Evolutionary conservation across 2,797 vertebrate genomes (phyloP), one percentile per base, ranked within the genome.

Genomic region (Macropus fuliginosus): DNA sequence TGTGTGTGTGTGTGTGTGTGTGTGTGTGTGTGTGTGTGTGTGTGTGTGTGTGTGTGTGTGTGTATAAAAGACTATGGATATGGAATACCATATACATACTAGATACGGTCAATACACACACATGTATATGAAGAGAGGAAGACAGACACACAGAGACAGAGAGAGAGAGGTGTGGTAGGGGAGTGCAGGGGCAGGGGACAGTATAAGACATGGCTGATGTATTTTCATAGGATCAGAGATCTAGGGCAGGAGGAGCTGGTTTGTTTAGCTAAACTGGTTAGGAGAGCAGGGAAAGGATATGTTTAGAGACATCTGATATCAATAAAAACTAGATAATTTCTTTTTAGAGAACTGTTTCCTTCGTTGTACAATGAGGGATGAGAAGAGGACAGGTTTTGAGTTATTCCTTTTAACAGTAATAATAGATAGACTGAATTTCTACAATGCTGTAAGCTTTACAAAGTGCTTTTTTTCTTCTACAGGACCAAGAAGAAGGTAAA

Each of bases 401-500:
- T 31, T 59, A 31, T 13, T 59, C 57, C 29, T 59, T 12, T 29
- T 31, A 34, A 31, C 34, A 34, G 4, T 34, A n/a, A 62, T 62
- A 31, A 62, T 11, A 34, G 14, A 62, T 62, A 62, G 31, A 62
- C 16, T 34, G 59, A 31, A 34, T 62, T 62, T 62, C 59, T 62
- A 62, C 31, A 96, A 24, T 93, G 46, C 12, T 16, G 3, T 95
- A 96, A 94, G 94, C 74, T 97, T 92, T 91, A 92, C 46, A 92
- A 87, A 28, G 31, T 14, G 4, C 91, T 96, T 91, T 95, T 57
- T 92, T 62, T 9, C 55, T 96, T 90, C 87, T 1, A 94, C 1
- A 93, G 92, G n/a, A 1, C 81, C 92, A 66, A 81, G 46, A 96
- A 31, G n/a, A 56, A 95, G 28, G 50, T 90, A 95, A 59, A 62